Base-by-base conservation (phyloP, 1,140 invertebrate species). In the Anastrepha ludens region DNA sequence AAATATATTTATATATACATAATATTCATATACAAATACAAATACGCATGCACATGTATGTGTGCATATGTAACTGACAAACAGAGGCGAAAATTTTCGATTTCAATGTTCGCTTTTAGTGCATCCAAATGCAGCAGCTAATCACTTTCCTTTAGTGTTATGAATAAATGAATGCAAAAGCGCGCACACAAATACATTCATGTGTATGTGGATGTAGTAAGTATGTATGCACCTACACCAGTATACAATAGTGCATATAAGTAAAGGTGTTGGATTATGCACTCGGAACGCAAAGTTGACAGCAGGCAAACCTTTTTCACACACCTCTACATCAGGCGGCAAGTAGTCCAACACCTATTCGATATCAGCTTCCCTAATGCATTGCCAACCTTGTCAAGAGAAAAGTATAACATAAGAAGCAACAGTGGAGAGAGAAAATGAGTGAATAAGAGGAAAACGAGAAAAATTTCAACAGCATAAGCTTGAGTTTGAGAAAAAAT, bases 31-130 rank as follows among this genome's bases (percentile, higher is more conserved):
- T 13, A 67, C 6, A n/a, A 3, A 67, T 29, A 29, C 29, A 29
- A n/a, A n/a, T n/a, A n/a, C n/a, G n/a, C n/a, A n/a, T 29, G 29
- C 29, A 29, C 29, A 29, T 29, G 29, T 29, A 29, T 29, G 29
- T 0, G 29, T 29, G 29, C 29, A 29, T 29, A 29, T 29, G 29
- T 29, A 29, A 29, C 29, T 81, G 47, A 15, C 74, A 81, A 81
- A 41, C 39, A 74, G 29, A 44, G n/a, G 29, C 70, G 44, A 74
- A 41, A 13, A 29, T 55, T 78, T 81, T 81, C 74, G 47, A n/a
- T 81, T 81, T 81, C 50, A 81, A 81, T 81, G 74, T 29, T 47
- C 55, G 13, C 47, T 20, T 20, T 64, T n/a, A 64, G 17, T 64
- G 60, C 9, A 64, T 64, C 29, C 29, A 0, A 29, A 29, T 29